phyloP scores from a whole-genome alignment of 2,888 invertebrate genomes.

The Lamellibrachia columna region DNA sequence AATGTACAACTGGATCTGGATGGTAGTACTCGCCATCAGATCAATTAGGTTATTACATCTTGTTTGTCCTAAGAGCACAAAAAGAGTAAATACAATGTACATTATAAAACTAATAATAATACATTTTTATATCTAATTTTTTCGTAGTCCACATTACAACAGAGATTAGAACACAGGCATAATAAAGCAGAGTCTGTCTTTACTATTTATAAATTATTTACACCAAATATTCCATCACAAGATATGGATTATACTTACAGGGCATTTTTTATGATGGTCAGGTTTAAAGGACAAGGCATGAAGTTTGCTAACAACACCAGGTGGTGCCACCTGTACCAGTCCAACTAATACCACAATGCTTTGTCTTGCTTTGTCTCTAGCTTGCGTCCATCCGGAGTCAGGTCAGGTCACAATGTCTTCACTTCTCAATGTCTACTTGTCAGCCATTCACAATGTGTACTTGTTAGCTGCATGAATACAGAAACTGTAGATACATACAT shows the following conservation, averaged over 20 bases:
- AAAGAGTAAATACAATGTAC: too few species aligned
- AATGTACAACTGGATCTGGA: too few species aligned
- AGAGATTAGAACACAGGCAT: not conserved
- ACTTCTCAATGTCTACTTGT: not conserved
- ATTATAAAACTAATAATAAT: too few species aligned
- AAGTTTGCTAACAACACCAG: not conserved
- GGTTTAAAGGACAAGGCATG: not conserved
- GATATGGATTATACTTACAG: not conserved
- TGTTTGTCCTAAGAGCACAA: too few species aligned
- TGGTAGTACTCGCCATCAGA: too few species aligned
- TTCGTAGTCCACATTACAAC: too few species aligned
- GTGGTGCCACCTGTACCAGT: constrained; percentile 10
- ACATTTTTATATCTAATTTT: too few species aligned
- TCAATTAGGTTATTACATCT: too few species aligned
- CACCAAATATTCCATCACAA: not conserved
- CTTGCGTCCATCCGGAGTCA: constrained; percentile 41
- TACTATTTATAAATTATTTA: not conserved
- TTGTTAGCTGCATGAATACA: not conserved
- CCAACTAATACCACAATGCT: not conserved
- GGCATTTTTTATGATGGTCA: too few species aligned
- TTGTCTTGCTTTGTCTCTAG: constrained; percentile 27
- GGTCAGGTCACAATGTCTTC: constrained; percentile 27
- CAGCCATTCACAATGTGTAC: not conserved
- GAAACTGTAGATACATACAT: not conserved
- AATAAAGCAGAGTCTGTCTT: not conserved